Percentiles rank a stretch among this genome's conserved stretches.
phyloP scores from a whole-genome alignment of 2,113 vertebrate genomes.

The Clarias magur region DNA sequence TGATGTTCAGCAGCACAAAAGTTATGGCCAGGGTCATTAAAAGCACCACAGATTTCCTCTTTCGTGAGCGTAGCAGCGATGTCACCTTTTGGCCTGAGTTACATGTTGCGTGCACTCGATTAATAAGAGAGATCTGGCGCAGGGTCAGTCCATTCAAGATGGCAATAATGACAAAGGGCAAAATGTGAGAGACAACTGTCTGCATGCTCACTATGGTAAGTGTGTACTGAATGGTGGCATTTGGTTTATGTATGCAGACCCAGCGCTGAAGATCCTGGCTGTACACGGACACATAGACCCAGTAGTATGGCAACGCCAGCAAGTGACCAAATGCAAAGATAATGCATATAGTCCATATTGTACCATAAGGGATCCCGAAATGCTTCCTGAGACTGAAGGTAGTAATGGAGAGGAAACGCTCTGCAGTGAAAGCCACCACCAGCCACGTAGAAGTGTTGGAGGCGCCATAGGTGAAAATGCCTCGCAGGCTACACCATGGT shows the following conservation, averaged over 20 bases:
- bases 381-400: constrained; percentile 57
- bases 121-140: constrained; percentile 59
- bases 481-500: constrained; percentile 67
- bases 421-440: constrained; percentile 66
- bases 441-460: constrained; percentile 67
- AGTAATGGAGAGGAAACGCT: constrained; percentile 65
- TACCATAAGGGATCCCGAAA: constrained; percentile 56
- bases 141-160: constrained; percentile 65
- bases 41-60: constrained; percentile 65
- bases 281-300: constrained; percentile 63
- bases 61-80: constrained; percentile 57
- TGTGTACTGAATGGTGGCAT: constrained; percentile 50
- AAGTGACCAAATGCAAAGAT: constrained; percentile 58
- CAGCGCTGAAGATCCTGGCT: constrained; percentile 53
- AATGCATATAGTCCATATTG: constrained; percentile 52
- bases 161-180: constrained; percentile 66
- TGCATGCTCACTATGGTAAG: constrained; percentile 67
- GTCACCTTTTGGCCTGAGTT: constrained; percentile 32
- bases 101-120: constrained; percentile 53
- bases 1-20: constrained; percentile 63
- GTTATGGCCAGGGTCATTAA: constrained; percentile 66
- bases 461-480: constrained; percentile 65
- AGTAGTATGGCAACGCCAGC: constrained; percentile 65
- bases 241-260: constrained; percentile 58
- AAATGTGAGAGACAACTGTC: constrained; percentile 59